These are phyloP conservation scores for Idaea biselata DNA, from an alignment of 2,888 invertebrate species.

Conservation along the genomic window DNA sequence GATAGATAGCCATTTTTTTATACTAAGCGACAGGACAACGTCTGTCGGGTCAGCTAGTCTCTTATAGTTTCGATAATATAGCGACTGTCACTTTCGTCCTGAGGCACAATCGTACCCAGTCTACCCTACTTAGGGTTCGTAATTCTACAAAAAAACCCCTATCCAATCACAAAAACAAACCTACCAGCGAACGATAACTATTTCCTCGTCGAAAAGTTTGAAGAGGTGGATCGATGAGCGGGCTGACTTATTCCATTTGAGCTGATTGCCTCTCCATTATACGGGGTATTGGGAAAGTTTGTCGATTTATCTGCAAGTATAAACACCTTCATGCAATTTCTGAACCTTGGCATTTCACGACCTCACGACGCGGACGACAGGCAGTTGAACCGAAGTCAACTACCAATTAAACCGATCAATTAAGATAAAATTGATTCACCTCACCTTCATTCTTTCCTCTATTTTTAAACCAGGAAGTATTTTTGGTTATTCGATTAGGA, in stretches of 20 bases:
- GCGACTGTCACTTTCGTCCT: too few relatives aligned
- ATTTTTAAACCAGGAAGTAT: not conserved
- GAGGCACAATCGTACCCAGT: too few relatives aligned
- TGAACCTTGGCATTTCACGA: slow-evolving; percentile 10
- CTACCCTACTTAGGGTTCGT: too few relatives aligned
- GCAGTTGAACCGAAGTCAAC: not conserved
- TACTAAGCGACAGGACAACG: too few relatives aligned
- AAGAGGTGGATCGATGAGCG: slow-evolving; percentile 15
- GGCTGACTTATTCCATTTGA: slow-evolving; percentile 19
- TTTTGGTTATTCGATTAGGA: not conserved
- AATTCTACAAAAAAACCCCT: not conserved
- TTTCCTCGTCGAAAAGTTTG: slow-evolving; percentile 3
- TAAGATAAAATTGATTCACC: not conserved
- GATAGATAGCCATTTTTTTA: too few relatives aligned
- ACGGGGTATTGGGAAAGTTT: slow-evolving; percentile 14
- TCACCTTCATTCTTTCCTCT: not conserved
- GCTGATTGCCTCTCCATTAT: slow-evolving; percentile 18
- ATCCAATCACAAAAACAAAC: not conserved
- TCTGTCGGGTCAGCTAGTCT: too few relatives aligned
- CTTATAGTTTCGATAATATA: too few relatives aligned
- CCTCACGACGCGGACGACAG: not conserved
- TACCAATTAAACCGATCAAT: not conserved
- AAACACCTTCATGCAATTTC: slow-evolving; percentile 11
- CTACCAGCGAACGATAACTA: not conserved
- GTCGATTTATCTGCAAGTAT: slow-evolving; percentile 10